Percentiles rank a stretch among this genome's conserved stretches.
Evolutionary conservation across 2,113 vertebrate genomes (phyloP).

Genomic region (Nothocercus julius): DNA sequence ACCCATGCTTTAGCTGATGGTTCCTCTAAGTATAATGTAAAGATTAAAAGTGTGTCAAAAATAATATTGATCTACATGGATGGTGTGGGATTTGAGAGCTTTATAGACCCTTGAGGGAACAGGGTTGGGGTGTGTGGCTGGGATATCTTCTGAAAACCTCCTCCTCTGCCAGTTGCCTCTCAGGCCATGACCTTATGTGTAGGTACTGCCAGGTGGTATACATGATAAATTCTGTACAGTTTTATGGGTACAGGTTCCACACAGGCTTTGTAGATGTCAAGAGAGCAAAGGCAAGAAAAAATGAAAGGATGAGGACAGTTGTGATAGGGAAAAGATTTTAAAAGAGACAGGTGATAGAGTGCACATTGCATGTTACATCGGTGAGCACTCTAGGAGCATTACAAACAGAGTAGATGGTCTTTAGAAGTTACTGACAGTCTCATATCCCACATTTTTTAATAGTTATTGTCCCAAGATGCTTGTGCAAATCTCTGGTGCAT

Average conservation of each 20-base stretch:
- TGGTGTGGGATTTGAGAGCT: background rate
- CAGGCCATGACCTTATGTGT: too few relatives aligned
- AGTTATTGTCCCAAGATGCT: background rate
- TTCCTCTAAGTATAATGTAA: background rate
- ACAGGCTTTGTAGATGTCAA: background rate
- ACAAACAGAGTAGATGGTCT: background rate
- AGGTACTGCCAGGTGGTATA: background rate
- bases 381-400: background rate
- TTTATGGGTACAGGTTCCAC: background rate
- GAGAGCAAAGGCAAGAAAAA: background rate
- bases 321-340: background rate
- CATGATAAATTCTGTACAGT: rapidly evolving
- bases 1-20: rapidly evolving
- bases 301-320: background rate
- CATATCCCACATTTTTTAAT: background rate
- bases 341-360: background rate
- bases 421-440: background rate
- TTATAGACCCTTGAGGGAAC: background rate
- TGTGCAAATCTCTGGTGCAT: background rate
- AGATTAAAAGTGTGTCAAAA: background rate
- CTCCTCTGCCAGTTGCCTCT: background rate
- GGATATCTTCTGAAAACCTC: background rate
- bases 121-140: background rate
- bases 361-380: background rate
- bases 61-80: background rate